A percentile compares a stretch with the other conserved stretches of the same genome.
Evolutionary conservation across 2,797 vertebrate genomes (phyloP).

Genomic region (Lateolabrax maculatus): DNA sequence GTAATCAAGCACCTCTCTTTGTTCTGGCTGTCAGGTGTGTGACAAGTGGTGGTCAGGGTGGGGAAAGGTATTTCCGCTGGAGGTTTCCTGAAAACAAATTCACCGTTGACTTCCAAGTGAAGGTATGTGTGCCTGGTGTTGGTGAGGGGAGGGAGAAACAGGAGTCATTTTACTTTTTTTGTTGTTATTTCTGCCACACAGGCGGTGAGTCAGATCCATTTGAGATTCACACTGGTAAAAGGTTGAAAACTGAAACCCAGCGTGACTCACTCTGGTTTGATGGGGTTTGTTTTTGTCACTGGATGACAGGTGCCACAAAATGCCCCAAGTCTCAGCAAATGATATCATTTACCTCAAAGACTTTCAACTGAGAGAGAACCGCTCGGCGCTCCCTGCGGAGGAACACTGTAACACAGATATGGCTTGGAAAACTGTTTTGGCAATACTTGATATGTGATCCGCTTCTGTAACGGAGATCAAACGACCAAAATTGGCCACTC

Average conservation of each 20-base stretch:
- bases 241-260: slow-evolving; percentile 46
- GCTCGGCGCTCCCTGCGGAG: not conserved
- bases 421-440: not conserved
- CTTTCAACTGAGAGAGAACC: not conserved
- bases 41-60: slow-evolving; percentile 47
- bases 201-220: slow-evolving; percentile 41
- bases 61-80: slow-evolving; percentile 52
- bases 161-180: slow-evolving; percentile 19
- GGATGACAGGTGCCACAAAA: slow-evolving; percentile 4
- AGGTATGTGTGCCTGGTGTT: not conserved
- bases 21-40: slow-evolving; percentile 64
- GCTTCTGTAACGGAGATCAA: slow-evolving; percentile 21
- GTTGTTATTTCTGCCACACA: slow-evolving; percentile 3
- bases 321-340: not conserved
- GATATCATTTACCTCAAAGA: not conserved
- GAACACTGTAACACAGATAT: not conserved
- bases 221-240: slow-evolving; percentile 16
- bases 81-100: slow-evolving; percentile 36
- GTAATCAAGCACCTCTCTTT: slow-evolving; percentile 46
- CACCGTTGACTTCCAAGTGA: slow-evolving; percentile 8
- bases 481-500: not conserved
- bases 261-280: slow-evolving; percentile 34
- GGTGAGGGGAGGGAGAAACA: slow-evolving; percentile 1
- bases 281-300: slow-evolving; percentile 11
- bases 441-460: slow-evolving; percentile 1